Conservation (phyloP, 2,888 invertebrate species). For the Cryptocephalus primarius region DNA sequence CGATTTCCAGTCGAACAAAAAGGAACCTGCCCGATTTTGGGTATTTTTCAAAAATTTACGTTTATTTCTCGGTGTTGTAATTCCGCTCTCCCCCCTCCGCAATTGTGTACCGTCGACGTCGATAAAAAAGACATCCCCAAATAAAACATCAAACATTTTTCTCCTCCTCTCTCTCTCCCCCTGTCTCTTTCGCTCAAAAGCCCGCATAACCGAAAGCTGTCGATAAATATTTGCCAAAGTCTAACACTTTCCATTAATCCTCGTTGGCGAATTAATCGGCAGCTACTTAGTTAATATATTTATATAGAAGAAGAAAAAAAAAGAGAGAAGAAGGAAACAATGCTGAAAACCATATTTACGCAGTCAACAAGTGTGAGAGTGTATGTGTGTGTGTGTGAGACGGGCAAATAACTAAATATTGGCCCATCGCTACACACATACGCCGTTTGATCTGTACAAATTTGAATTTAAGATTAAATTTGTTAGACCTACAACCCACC, state of each 20-base stretch:
- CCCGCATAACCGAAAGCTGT: neutral
- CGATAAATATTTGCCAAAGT: neutral
- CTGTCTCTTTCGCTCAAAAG: no score
- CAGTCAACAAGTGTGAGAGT: slow-evolving; percentile 32
- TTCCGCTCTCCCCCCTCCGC: no score
- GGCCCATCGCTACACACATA: slow-evolving; percentile 31
- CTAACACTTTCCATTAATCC: neutral
- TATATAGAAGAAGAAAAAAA: neutral
- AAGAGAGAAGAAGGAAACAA: neutral
- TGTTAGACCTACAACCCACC: slow-evolving; percentile 37
- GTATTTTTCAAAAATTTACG: no score
- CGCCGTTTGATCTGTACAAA: slow-evolving; percentile 39
- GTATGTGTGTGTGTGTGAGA: slow-evolving; percentile 25
- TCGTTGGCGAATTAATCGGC: neutral
- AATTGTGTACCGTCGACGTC: no score
- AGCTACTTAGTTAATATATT: neutral
- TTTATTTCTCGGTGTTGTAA: no score
- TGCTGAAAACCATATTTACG: slow-evolving; percentile 30
- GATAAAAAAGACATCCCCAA: no score
- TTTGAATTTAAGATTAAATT: slow-evolving; percentile 41
- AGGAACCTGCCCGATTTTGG: no score
- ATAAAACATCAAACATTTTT: no score
- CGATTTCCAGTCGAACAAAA: no score
- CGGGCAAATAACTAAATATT: slow-evolving; percentile 41
- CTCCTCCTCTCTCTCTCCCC: no score